Conservation (phyloP, 2,797 vertebrate genomes). For the Odontamblyopus lacepedii region DNA sequence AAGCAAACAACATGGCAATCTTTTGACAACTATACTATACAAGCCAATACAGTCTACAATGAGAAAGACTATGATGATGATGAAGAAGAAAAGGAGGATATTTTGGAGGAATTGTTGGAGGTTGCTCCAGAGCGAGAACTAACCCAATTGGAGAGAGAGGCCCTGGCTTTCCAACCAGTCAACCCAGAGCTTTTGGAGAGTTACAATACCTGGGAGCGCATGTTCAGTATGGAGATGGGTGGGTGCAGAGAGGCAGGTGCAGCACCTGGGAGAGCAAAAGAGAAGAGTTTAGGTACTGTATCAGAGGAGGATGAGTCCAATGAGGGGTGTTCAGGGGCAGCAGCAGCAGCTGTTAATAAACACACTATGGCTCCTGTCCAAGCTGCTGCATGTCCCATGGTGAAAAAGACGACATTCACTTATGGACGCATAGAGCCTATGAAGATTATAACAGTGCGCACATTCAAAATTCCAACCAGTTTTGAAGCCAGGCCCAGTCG, state of each 20-base stretch:
- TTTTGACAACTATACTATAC: background rate
- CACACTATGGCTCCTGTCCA: constrained; percentile 29
- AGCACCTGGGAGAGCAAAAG: background rate
- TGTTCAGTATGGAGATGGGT: constrained; percentile 90
- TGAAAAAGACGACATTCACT: constrained; percentile 75
- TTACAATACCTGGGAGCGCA: constrained; percentile 87
- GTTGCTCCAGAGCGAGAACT: constrained; percentile 50
- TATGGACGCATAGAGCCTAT: constrained; percentile 86
- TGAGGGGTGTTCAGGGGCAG: constrained; percentile 15
- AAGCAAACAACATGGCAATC: constrained; percentile 53
- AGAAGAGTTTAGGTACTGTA: constrained; percentile 18
- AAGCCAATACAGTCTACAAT: background rate
- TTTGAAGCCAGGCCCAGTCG: constrained; percentile 84
- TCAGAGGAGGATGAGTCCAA: constrained; percentile 34
- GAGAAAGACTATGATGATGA: background rate
- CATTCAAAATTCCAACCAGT: constrained; percentile 90
- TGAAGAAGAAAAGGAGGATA: constrained; percentile 19
- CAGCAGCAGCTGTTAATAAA: constrained; percentile 20
- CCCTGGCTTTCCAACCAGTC: constrained; percentile 76
- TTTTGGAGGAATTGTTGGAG: constrained; percentile 22
- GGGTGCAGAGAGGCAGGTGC: constrained; percentile 65
- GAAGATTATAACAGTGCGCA: constrained; percentile 87
- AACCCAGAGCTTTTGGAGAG: constrained; percentile 62
- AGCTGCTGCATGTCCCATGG: constrained; percentile 51
- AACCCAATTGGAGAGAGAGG: constrained; percentile 83